Conservation (phyloP, 2,888 invertebrate genomes). For the Bursaphelenchus okinawaensis region DNA sequence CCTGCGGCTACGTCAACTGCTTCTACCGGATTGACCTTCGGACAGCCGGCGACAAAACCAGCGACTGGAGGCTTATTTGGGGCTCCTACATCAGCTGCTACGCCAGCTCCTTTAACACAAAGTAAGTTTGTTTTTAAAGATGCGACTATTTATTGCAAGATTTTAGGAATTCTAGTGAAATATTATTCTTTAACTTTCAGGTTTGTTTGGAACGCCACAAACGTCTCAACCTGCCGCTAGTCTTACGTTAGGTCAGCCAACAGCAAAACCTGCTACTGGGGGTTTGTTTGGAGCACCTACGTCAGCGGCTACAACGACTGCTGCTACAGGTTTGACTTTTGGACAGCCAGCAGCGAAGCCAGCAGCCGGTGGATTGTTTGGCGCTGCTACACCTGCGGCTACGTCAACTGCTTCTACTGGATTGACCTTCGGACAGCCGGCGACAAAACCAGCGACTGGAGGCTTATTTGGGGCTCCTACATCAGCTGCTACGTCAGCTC, state of each 20-base stretch:
- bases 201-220: neutral
- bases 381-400: neutral
- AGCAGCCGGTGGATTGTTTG: neutral
- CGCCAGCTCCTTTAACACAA: neutral
- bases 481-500: neutral
- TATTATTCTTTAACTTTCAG: too few relatives aligned
- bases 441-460: neutral
- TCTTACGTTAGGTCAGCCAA: too few relatives aligned
- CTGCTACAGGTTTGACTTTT: too few relatives aligned
- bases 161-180: neutral
- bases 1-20: neutral
- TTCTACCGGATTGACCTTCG: too few relatives aligned
- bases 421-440: neutral
- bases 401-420: neutral
- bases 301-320: neutral
- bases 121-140: neutral
- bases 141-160: too few relatives aligned
- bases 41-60: too few relatives aligned
- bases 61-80: neutral
- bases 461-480: neutral
- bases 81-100: neutral
- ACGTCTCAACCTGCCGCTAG: neutral
- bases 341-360: neutral
- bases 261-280: neutral
- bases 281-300: neutral